These are phyloP conservation scores for Leptoclinus maculatus DNA, from an alignment of 2,797 vertebrate genomes.

Conservation along the genomic window DNA sequence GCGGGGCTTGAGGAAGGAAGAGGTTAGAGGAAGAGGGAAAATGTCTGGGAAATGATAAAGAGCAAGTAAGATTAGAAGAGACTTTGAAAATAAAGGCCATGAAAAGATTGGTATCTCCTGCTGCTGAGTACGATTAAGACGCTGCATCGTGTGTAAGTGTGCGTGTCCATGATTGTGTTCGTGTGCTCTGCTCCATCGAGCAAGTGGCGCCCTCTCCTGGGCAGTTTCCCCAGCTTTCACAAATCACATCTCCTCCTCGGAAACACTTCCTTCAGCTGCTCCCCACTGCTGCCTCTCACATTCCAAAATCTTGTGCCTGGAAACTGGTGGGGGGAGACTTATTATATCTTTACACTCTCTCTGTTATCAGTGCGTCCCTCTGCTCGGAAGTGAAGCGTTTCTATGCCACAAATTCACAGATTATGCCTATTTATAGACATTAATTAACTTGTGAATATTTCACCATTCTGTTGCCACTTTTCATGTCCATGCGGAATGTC, in stretches of 20 bases:
- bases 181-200: slow-evolving; percentile 20
- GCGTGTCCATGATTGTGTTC: slow-evolving; percentile 5
- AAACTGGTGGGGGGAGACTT: slow-evolving; percentile 40
- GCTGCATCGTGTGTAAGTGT: neutral
- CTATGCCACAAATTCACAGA: slow-evolving; percentile 47
- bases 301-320: slow-evolving; percentile 28
- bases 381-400: slow-evolving; percentile 29
- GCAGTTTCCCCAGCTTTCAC: neutral
- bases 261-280: slow-evolving; percentile 20
- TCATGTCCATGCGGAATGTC: slow-evolving; percentile 46
- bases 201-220: slow-evolving; percentile 77
- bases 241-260: slow-evolving; percentile 9
- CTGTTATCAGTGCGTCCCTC: slow-evolving; percentile 49
- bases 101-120: slow-evolving; percentile 36
- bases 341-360: slow-evolving; percentile 40
- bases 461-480: slow-evolving; percentile 57
- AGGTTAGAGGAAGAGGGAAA: neutral
- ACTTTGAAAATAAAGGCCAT: slow-evolving; percentile 24
- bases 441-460: slow-evolving; percentile 73
- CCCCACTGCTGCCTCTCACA: neutral
- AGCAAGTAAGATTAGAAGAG: slow-evolving; percentile 24
- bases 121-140: slow-evolving; percentile 39
- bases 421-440: slow-evolving; percentile 64
- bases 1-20: neutral
- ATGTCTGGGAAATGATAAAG: slow-evolving; percentile 31